Evolutionary conservation across 53 echinoderm and acorn worm genomes (phyloP), one percentile per base, ranked within the genome.

Genomic region (Temnopleurus reevesii): DNA sequence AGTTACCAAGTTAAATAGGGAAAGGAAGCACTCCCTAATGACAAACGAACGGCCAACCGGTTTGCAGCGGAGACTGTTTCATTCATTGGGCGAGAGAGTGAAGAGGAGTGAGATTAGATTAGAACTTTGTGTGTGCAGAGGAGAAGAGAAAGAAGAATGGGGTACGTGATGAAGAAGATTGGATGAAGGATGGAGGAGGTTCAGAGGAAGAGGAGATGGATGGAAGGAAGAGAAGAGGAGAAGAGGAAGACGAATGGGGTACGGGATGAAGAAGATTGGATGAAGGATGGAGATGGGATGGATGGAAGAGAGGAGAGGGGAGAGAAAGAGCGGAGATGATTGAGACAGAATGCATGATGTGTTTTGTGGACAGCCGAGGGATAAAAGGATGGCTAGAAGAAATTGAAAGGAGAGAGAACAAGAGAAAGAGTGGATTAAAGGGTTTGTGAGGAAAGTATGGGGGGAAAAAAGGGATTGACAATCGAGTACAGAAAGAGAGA

Each of bases 1-100:
- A 29, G 79, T 79, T 79, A 79, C 79, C 0, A n/a, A 13, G 15
- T 51, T 79, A 47, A 79, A 79, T 79, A 79, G 79, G 46, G 49
- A 35, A 9, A 19, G 13, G 55, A 56, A 31, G 55, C 47, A 47
- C 49, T 9, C 41, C 71, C 38, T 38, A 41, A 71, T 71, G 71
- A n/a, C 71, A 5, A 41, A 31, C 64, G 1, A 15, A 2, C 34
- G n/a, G n/a, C n/a, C n/a, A n/a, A n/a, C n/a, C n/a, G n/a, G 71
- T 38, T 9, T 21, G 71, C n/a, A 2, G 21, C n/a, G 13, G 18
- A n/a, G 71, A 10, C 43, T 7, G 15, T 38, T 41, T 23, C 1
- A 38, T 41, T 21, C 71, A 6, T 71, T n/a, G 79, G 15, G 23
- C 1, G 23, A 21, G 41, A 41, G 77, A 46, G 45, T 79, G 24